phyloP scores from a whole-genome alignment of 2,888 invertebrate species.

The Agonopterix arenella region DNA sequence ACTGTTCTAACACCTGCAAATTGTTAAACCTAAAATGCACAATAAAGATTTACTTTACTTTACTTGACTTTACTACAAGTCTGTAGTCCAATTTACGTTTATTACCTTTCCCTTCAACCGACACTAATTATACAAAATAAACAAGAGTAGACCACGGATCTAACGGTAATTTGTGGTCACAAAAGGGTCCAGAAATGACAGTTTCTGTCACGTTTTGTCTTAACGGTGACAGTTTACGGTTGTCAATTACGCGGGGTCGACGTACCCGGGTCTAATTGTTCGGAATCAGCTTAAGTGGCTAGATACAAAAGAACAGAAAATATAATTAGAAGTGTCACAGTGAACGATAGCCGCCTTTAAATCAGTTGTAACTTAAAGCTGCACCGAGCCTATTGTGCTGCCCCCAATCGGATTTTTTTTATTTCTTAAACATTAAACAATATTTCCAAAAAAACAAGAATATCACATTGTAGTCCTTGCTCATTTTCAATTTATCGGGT shows the following conservation, averaged over 20 bases:
- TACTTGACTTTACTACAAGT: too few relatives aligned
- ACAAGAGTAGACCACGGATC: background rate
- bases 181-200: background rate
- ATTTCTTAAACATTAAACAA: too few relatives aligned
- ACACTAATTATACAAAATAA: background rate
- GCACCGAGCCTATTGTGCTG: too few relatives aligned
- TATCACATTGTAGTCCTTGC: too few relatives aligned
- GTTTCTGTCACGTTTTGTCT: constrained; percentile 2
- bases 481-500: too few relatives aligned
- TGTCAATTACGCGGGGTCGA: constrained; percentile 1
- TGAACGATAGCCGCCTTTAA: background rate
- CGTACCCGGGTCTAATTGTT: constrained; percentile 2
- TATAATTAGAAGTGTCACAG: background rate
- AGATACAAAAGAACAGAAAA: background rate
- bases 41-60: too few relatives aligned
- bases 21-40: too few relatives aligned
- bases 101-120: background rate
- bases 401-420: too few relatives aligned
- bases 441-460: too few relatives aligned
- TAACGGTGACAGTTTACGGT: background rate
- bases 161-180: background rate
- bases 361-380: too few relatives aligned
- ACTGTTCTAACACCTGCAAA: too few relatives aligned
- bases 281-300: constrained; percentile 8
- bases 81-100: too few relatives aligned